Conservation (phyloP, 37 sponge, comb jelly and placozoan species). For the Ephydatia muelleri region DNA sequence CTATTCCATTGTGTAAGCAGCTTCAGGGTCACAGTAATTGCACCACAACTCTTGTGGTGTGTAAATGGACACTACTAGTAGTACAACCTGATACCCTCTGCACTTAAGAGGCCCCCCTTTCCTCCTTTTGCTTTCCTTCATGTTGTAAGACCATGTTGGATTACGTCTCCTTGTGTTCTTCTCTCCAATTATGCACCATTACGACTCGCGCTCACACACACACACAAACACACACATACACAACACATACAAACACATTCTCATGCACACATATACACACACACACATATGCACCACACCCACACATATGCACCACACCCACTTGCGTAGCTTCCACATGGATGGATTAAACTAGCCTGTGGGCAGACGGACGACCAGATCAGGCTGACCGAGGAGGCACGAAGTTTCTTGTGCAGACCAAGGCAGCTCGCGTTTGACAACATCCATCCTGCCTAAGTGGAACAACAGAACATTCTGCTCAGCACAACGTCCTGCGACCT, state of each 20-base stretch:
- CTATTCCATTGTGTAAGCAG: no score
- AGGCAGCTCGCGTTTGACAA: constrained; percentile 42
- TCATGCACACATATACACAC: not conserved
- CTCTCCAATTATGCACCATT: not conserved
- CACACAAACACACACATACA: no score
- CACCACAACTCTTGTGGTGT: no score
- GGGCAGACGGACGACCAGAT: constrained; percentile 69
- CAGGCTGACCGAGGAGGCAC: constrained; percentile 38
- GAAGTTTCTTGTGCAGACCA: constrained; percentile 42
- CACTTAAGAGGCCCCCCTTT: not conserved
- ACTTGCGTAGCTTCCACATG: constrained; percentile 43
- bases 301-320: not conserved
- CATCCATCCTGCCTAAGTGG: not conserved
- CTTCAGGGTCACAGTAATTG: no score
- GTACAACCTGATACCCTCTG: not conserved
- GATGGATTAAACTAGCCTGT: constrained; percentile 55
- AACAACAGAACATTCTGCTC: no score
- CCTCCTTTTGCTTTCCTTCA: no score
- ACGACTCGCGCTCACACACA: not conserved
- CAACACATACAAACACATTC: not conserved
- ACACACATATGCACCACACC: not conserved
- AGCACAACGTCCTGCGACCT: no score
- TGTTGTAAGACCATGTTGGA: not conserved
- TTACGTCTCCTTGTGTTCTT: not conserved
- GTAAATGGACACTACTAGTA: no score